Percentiles rank a stretch among this genome's conserved stretches.
phyloP scores from a whole-genome alignment of 2,113 vertebrate species.

The Colistium nudipinnis region DNA sequence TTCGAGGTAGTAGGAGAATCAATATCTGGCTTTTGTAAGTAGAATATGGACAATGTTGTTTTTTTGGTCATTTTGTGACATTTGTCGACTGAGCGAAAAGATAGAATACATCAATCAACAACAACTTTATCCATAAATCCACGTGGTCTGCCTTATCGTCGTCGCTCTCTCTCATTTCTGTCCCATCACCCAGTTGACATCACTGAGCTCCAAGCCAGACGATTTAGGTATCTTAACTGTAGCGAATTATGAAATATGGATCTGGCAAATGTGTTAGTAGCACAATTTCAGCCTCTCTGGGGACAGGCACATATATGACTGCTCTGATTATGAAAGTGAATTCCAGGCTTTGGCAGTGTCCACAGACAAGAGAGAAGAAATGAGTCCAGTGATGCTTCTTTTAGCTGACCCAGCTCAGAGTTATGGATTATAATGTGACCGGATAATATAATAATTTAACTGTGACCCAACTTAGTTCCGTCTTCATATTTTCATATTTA shows the following conservation, averaged over 20 bases:
- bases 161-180: neutral
- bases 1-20: neutral
- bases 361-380: slow-evolving; percentile 64
- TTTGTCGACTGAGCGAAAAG: neutral
- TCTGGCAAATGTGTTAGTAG: slow-evolving; percentile 72
- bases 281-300: slow-evolving; percentile 60
- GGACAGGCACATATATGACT: slow-evolving; percentile 63
- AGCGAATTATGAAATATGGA: slow-evolving; percentile 49
- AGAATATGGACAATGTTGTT: too few species aligned
- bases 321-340: slow-evolving; percentile 64
- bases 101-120: neutral
- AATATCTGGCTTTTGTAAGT: neutral
- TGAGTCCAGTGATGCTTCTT: slow-evolving; percentile 72
- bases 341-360: slow-evolving; percentile 67
- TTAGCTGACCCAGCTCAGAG: slow-evolving; percentile 75
- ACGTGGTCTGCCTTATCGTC: neutral
- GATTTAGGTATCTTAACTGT: slow-evolving; percentile 7
- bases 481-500: slow-evolving; percentile 20
- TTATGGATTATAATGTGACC: slow-evolving; percentile 56
- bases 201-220: neutral
- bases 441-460: slow-evolving; percentile 52
- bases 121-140: neutral
- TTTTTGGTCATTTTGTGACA: too few species aligned
- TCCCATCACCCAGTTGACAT: neutral
- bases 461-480: slow-evolving; percentile 57